Evolutionary conservation across 2,888 invertebrate genomes (phyloP), one percentile per base, ranked within the genome.

Genomic region (Melanotus villosus): DNA sequence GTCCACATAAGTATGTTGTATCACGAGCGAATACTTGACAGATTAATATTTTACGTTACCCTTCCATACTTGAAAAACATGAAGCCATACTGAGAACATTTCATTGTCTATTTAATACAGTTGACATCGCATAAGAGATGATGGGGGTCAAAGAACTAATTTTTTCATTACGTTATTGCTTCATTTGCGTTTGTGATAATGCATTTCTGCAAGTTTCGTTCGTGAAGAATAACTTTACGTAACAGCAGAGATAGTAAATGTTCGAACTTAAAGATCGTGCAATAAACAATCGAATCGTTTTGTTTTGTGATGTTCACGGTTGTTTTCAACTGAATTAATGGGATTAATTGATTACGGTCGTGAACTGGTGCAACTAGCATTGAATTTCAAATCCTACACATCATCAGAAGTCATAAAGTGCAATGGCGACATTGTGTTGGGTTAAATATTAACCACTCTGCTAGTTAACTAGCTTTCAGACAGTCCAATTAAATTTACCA

Each of bases 51-150:
- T 54, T 23, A 19, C 47, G 52, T 52, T 32, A 5, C 32, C n/a
- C n/a, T n/a, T 30, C 23, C 26, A 52, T 47, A 47, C 10, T 23
- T 12, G 47, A 47, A 47, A 6, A 26, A 47, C 47, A 26, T 10
- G 52, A 19, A 52, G 41, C 41, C 38, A 23, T 23, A 54, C 38
- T 19, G 50, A 32, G 30, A 63, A 54, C 62, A 30, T 32, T 43
- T 64, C 50, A 64, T 58, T 58, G 57, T 66, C 58, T 66, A 58
- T 65, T 66, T 66, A 60, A 66, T 59, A 50, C 66, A 59, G 66
- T 66, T 66, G 59, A 66, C 59, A 59, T 59, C 47, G 38, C 56
- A 54, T 56, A 50, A 34, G 41, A 43, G 43, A 66, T 50, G 66
- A 58, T 65, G 38, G 50, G 58, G 66, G 50, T 60, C 60, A 66